These are phyloP conservation scores for Desmophyllum pertusum DNA, from an alignment of 92 coral and sea anemone genomes.

Conservation along the genomic window DNA sequence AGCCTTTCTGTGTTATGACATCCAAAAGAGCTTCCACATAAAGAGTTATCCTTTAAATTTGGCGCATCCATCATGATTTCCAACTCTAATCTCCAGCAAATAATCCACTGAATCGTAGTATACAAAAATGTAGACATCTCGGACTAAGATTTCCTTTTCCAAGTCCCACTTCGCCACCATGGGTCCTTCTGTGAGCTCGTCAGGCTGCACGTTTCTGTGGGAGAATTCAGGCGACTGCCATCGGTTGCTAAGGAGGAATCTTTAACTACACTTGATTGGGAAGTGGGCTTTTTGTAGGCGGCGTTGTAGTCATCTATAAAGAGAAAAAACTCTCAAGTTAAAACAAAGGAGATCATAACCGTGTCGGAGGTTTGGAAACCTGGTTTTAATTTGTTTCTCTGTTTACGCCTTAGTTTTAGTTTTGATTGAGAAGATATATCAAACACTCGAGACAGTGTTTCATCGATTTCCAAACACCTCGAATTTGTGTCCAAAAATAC, in stretches of 20 bases:
- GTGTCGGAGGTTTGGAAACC: no score
- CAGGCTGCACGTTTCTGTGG: slow-evolving; percentile 13
- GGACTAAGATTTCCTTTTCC: slow-evolving; percentile 12
- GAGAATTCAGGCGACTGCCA: slow-evolving; percentile 26
- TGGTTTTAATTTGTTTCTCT: no score
- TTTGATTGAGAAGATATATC: no score
- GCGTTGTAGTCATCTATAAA: slow-evolving; percentile 16
- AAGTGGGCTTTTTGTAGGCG: slow-evolving; percentile 12
- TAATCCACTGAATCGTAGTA: neutral
- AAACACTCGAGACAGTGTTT: no score
- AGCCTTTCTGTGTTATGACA: neutral
- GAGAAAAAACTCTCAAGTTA: no score
- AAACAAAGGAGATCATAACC: no score
- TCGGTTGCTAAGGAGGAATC: slow-evolving; percentile 24
- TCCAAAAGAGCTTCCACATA: slow-evolving; percentile 14
- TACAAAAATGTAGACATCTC: slow-evolving; percentile 8
- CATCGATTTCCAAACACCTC: no score
- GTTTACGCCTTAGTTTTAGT: no score
- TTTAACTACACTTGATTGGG: slow-evolving; percentile 1
- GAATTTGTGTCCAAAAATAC: no score
- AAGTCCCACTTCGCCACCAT: slow-evolving; percentile 39
- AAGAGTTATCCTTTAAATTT: neutral
- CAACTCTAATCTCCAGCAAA: slow-evolving; percentile 23
- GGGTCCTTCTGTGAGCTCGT: slow-evolving; percentile 15
- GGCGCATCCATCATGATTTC: slow-evolving; percentile 11